These are phyloP conservation scores for Micromys minutus DNA, from an alignment of 2,113 vertebrate species.

Conservation along the genomic window DNA sequence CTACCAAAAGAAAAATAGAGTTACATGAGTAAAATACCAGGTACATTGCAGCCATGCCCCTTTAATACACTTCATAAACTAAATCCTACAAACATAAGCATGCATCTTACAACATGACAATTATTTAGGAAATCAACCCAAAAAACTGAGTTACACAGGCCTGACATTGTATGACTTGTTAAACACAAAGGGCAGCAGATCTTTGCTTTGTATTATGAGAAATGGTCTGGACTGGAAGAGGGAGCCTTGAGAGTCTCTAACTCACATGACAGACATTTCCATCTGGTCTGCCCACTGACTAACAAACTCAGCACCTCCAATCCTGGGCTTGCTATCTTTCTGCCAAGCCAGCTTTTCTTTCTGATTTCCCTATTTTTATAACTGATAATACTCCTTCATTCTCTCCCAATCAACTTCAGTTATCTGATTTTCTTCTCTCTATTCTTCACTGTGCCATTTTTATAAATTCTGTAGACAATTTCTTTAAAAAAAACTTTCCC, in stretches of 20 bases:
- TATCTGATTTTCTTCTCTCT: background rate
- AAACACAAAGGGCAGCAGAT: background rate
- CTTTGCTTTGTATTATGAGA: constrained; percentile 23
- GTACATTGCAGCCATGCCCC: background rate
- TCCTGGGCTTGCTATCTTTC: constrained; percentile 4
- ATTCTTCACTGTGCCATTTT: constrained; percentile 29
- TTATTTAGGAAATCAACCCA: background rate
- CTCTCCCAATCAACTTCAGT: background rate
- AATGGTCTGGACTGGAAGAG: background rate
- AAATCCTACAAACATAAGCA: constrained; percentile 14
- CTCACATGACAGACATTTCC: background rate
- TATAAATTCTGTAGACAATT: background rate
- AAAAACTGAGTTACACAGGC: background rate
- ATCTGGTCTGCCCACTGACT: background rate
- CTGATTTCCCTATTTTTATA: background rate
- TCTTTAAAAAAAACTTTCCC: background rate
- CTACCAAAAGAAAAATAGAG: constrained; percentile 85
- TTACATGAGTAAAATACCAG: constrained; percentile 43
- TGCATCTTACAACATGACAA: background rate
- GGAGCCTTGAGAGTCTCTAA: background rate
- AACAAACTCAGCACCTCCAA: background rate
- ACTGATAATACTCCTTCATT: background rate
- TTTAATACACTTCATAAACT: constrained; percentile 27
- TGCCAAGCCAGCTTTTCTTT: constrained; percentile 27
- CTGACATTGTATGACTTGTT: constrained; percentile 26